These are phyloP conservation scores for Cygnus atratus DNA, from an alignment of 2,113 vertebrate genomes.

Conservation along the genomic window DNA sequence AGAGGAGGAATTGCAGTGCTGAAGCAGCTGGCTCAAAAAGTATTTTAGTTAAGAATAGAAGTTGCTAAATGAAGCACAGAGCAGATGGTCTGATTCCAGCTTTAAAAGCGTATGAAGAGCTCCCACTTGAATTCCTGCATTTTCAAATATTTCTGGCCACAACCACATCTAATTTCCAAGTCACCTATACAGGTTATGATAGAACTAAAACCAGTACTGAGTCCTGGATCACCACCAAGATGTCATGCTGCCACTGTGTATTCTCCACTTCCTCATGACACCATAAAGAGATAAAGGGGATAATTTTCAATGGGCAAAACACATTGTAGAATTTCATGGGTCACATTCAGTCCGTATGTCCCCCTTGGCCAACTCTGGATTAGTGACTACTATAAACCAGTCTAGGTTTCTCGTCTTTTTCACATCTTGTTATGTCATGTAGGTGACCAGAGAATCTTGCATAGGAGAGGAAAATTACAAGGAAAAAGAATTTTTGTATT, in stretches of 20 bases:
- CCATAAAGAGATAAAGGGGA: not conserved
- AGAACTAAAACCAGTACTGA: not conserved
- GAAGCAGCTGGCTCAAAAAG: slow-evolving; percentile 42
- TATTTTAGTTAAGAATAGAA: slow-evolving; percentile 57
- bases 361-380: not conserved
- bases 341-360: not conserved
- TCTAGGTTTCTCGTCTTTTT: not conserved
- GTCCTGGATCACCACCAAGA: not conserved
- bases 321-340: not conserved
- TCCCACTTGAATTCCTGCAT: slow-evolving; percentile 26
- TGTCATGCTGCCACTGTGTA: not conserved
- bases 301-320: not conserved
- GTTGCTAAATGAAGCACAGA: slow-evolving; percentile 52
- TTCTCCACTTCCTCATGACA: not conserved
- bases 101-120: slow-evolving; percentile 33
- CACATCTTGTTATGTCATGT: not conserved
- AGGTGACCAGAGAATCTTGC: not conserved
- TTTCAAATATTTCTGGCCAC: not conserved
- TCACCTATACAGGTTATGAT: not conserved
- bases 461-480: not conserved
- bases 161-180: not conserved
- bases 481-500: not conserved
- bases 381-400: not conserved
- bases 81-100: slow-evolving; percentile 49
- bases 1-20: slow-evolving; percentile 15